phyloP scores from a whole-genome alignment of 1,140 invertebrate genomes.

The Leptinotarsa texana region DNA sequence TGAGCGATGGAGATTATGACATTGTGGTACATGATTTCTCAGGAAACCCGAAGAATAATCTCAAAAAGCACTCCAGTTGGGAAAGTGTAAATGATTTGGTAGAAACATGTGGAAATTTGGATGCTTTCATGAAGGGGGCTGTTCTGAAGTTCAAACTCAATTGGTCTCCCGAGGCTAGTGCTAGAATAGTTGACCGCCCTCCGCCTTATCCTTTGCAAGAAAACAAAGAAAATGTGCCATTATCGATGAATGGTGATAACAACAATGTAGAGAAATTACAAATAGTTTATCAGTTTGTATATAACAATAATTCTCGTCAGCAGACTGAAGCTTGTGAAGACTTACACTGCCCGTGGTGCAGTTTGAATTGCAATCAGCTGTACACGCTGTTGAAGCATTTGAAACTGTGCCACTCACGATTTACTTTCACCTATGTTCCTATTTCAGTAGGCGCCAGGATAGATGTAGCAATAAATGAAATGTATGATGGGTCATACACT shows the following conservation, averaged over 20 bases:
- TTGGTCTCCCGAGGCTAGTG: conserved; percentile 77
- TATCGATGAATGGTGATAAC: conserved; percentile 44
- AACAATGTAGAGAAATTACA: conserved; percentile 59
- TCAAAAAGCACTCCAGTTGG: conserved; percentile 76
- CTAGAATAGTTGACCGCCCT: conserved; percentile 70
- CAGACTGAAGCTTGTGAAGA: conserved; percentile 93
- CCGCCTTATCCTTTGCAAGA: conserved; percentile 60
- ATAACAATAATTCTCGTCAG: conserved; percentile 92
- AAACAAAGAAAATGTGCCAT: conserved; percentile 66
- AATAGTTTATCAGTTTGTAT: conserved; percentile 94
- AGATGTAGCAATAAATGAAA: conserved; percentile 93
- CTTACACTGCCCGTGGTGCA: conserved; percentile 93
- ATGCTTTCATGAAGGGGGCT: conserved; percentile 73
- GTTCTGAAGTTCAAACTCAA: conserved; percentile 81
- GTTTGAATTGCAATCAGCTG: conserved; percentile 82
- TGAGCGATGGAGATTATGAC: conserved; percentile 90
- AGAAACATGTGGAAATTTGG: conserved; percentile 63
- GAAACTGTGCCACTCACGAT: conserved; percentile 90
- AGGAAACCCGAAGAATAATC: conserved; percentile 62
- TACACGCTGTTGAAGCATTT: conserved; percentile 92
- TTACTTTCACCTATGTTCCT: conserved; percentile 88
- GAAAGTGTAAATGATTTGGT: conserved; percentile 76
- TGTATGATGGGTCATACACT: conserved; percentile 93
- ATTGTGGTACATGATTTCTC: conserved; percentile 77
- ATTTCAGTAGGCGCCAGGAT: conserved; percentile 85